Conservation (phyloP, 2,888 invertebrate genomes). For the Shargacucullia verbasci region DNA sequence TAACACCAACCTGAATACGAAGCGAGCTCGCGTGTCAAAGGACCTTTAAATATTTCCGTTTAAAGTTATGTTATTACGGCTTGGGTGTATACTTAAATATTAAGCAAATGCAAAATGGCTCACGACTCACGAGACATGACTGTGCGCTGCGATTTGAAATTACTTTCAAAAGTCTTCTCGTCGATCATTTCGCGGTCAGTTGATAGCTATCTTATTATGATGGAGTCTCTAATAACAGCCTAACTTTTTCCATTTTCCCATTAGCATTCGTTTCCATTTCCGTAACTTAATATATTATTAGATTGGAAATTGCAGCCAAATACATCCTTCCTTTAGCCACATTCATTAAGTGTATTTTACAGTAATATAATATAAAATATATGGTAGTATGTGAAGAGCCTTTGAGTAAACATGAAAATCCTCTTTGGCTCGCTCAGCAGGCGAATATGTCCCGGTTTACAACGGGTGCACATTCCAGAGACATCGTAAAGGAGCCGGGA, state of each 20-base stretch:
- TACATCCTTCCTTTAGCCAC: background rate
- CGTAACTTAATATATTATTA: background rate
- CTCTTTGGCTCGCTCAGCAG: conserved; percentile 54
- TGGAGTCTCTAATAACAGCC: conserved; percentile 3
- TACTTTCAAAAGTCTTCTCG: conserved; percentile 7
- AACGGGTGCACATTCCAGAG: conserved; percentile 61
- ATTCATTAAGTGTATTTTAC: background rate
- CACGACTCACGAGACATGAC: background rate
- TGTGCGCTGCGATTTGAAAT: too few relatives aligned
- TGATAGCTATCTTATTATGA: conserved; percentile 10
- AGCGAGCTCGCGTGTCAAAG: conserved; percentile 68
- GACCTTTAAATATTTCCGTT: conserved; percentile 68
- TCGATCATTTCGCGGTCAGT: conserved; percentile 2
- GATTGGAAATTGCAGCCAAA: too few relatives aligned
- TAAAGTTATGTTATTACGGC: conserved; percentile 67
- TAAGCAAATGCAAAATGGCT: conserved; percentile 32
- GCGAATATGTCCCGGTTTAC: conserved; percentile 61
- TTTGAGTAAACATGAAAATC: conserved; percentile 60
- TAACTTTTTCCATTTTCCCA: conserved; percentile 7
- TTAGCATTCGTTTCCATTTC: conserved; percentile 5
- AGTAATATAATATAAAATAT: conserved; percentile 12
- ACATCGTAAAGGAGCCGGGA: conserved; percentile 68
- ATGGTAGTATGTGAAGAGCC: conserved; percentile 22
- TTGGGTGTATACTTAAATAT: conserved; percentile 30
- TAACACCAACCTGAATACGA: conserved; percentile 54